Conservation (phyloP, 2,113 vertebrate genomes). For the Oriolus oriolus region DNA sequence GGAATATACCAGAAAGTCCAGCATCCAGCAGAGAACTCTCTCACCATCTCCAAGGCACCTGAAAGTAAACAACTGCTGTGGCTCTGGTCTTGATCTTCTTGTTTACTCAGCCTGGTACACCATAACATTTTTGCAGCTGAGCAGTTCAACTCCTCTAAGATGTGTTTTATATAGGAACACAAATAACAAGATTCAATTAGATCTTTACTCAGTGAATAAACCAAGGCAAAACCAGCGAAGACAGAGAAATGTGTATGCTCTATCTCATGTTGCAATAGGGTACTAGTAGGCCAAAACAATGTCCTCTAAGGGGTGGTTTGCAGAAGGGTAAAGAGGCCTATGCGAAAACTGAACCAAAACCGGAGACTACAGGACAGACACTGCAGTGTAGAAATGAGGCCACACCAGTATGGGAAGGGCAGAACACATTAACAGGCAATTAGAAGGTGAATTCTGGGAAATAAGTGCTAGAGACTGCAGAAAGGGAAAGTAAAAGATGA, state of each 20-base stretch:
- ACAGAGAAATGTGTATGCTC: background rate
- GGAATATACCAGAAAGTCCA: background rate
- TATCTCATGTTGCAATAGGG: background rate
- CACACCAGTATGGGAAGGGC: background rate
- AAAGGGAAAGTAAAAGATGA: background rate
- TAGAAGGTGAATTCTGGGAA: background rate
- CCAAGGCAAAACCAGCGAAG: background rate
- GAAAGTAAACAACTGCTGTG: background rate
- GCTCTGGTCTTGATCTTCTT: background rate
- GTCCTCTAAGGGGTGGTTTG: background rate
- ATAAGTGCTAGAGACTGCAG: background rate
- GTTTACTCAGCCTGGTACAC: background rate
- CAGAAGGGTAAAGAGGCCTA: background rate
- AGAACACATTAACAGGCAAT: background rate
- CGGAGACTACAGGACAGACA: background rate
- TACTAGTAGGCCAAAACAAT: background rate
- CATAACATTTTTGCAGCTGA: background rate
- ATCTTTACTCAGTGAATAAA: background rate
- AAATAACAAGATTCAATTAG: background rate
- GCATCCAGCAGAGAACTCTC: background rate
- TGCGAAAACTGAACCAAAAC: background rate
- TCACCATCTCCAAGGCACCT: background rate
- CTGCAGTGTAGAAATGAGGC: background rate
- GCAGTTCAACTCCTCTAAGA: background rate
- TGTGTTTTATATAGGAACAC: background rate